phyloP scores from a whole-genome alignment of 23 tunicate species.

The Diplosoma virens region DNA sequence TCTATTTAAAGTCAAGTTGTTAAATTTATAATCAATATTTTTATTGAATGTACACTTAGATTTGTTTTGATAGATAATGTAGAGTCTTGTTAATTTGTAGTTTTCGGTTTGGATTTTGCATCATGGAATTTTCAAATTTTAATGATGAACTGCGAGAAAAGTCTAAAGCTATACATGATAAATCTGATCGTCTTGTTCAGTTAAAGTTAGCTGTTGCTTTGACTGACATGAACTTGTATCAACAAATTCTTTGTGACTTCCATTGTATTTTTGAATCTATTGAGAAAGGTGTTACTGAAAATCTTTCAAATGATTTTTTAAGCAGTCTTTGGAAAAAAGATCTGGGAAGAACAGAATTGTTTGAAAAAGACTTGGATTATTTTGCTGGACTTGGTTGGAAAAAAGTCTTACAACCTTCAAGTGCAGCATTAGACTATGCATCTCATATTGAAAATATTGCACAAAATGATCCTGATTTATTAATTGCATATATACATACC shows the following conservation, averaged over 20 bases:
- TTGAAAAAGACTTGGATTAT: conserved; percentile 60
- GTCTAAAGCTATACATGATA: conserved; percentile 53
- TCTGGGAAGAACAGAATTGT: conserved; percentile 19
- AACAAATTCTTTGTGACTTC: conserved; percentile 51
- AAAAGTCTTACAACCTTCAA: conserved; percentile 29
- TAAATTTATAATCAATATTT: too few species aligned
- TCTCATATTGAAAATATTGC: conserved; percentile 31
- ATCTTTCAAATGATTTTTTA: conserved; percentile 3
- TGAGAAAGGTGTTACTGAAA: conserved; percentile 40
- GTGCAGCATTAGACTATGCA: conserved; percentile 46
- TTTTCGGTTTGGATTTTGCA: too few species aligned
- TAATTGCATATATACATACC: conserved; percentile 68
- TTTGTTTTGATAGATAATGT: too few species aligned
- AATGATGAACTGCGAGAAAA: conserved; percentile 50
- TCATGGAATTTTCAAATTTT: conserved; percentile 38
- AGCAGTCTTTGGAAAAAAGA: conserved; percentile 27
- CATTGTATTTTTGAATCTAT: conserved; percentile 57
- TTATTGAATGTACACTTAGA: too few species aligned
- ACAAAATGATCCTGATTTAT: conserved; percentile 38
- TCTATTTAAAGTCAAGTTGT: too few species aligned
- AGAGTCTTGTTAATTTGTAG: too few species aligned
- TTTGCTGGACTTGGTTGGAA: conserved; percentile 40
- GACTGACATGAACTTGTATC: conserved; percentile 45
- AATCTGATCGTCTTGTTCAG: conserved; percentile 48
- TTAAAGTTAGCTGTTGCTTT: conserved; percentile 67